phyloP scores from a whole-genome alignment of 2,888 invertebrate species.

The Strigamia crassipes region DNA sequence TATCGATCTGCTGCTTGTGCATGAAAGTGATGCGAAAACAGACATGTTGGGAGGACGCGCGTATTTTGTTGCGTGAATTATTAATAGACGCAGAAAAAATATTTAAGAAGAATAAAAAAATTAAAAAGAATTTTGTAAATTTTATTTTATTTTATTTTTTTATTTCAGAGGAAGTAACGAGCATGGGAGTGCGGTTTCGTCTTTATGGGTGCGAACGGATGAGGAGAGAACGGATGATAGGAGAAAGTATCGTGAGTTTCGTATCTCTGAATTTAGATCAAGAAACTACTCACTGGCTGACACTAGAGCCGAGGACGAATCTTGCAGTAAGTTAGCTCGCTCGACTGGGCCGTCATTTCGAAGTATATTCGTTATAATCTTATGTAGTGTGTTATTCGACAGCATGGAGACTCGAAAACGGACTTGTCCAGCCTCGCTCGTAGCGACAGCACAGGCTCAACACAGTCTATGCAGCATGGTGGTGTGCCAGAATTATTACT shows the following conservation, averaged over 20 bases:
- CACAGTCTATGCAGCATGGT: slow-evolving; percentile 78
- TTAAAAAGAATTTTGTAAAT: no score
- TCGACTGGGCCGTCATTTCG: not conserved
- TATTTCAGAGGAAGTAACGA: slow-evolving; percentile 81
- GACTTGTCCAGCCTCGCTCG: slow-evolving; percentile 79
- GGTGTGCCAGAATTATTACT: slow-evolving; percentile 88
- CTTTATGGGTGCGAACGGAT: slow-evolving; percentile 91
- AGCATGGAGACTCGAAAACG: slow-evolving; percentile 61
- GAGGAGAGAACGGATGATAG: slow-evolving; percentile 87
- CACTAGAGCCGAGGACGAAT: slow-evolving; percentile 67
- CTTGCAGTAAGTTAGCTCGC: slow-evolving; percentile 51
- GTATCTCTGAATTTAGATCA: slow-evolving; percentile 85
- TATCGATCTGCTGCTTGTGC: slow-evolving; percentile 35
- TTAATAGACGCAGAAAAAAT: not conserved
- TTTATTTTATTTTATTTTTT: slow-evolving; percentile 12
- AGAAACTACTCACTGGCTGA: slow-evolving; percentile 88
- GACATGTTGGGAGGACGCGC: not conserved
- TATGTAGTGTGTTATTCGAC: slow-evolving; percentile 48
- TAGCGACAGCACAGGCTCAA: slow-evolving; percentile 92
- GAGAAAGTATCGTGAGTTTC: slow-evolving; percentile 88
- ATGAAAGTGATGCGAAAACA: slow-evolving; percentile 21
- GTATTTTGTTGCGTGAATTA: not conserved
- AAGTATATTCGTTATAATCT: not conserved
- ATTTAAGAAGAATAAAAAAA: not conserved
- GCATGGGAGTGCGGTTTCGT: slow-evolving; percentile 85